These are phyloP conservation scores for Cydia pomonella DNA, from an alignment of 1,140 invertebrate species.

Conservation along the genomic window DNA sequence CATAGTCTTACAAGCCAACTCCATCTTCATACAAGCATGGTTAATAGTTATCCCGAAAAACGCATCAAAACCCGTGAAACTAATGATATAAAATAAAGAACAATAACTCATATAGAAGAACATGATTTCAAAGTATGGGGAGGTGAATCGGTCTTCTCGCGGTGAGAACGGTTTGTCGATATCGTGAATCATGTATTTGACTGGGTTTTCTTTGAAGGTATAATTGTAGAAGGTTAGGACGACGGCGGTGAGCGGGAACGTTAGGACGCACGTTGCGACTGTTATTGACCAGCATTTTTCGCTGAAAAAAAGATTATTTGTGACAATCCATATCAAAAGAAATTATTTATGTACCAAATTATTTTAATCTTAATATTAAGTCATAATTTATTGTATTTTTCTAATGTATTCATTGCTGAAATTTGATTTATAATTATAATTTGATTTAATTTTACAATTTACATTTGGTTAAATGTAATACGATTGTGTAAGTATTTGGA, in stretches of 20 bases:
- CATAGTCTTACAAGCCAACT: slow-evolving; percentile 48
- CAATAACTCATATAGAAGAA: slow-evolving; percentile 37
- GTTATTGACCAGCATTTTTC: slow-evolving; percentile 13
- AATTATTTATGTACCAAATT: no score
- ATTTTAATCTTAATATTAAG: no score
- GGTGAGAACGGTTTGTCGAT: neutral
- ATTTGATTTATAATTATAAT: no score
- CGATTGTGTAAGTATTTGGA: no score
- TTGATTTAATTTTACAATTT: no score
- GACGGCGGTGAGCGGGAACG: neutral
- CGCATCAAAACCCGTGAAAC: slow-evolving; percentile 52
- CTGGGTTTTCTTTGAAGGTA: neutral
- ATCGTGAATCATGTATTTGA: slow-evolving; percentile 32
- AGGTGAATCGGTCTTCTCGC: slow-evolving; percentile 6
- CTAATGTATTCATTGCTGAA: no score
- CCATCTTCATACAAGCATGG: slow-evolving; percentile 59
- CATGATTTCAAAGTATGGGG: slow-evolving; percentile 32
- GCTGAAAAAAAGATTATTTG: neutral
- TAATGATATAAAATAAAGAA: slow-evolving; percentile 40
- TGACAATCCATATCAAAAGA: no score
- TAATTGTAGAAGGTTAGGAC: slow-evolving; percentile 20
- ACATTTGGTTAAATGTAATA: no score
- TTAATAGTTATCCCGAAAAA: slow-evolving; percentile 54
- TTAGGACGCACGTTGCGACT: neutral
- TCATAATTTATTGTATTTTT: no score